phyloP scores from a whole-genome alignment of 2,113 vertebrate species.

The Corythoichthys haematopterus region DNA sequence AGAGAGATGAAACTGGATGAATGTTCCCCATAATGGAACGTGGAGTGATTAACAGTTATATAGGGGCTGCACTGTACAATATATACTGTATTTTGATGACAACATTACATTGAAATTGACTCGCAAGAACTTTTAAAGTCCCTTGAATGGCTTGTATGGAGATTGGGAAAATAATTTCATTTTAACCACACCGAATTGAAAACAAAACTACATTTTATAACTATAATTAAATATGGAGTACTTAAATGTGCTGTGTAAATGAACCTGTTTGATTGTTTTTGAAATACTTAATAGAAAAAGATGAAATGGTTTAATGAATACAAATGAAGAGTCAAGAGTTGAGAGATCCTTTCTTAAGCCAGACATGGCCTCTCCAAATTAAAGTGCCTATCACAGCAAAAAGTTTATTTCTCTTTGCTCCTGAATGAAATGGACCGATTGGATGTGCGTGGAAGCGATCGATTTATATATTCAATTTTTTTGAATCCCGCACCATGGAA shows the following conservation, averaged over 20 bases:
- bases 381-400: too few species aligned
- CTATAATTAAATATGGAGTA: neutral
- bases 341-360: too few species aligned
- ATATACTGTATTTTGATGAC: constrained; percentile 5
- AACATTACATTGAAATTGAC: neutral
- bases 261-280: neutral
- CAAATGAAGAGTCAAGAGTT: neutral
- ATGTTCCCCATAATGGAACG: constrained; percentile 5
- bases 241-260: neutral
- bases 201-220: neutral
- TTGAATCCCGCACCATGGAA: too few species aligned
- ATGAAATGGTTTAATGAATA: neutral
- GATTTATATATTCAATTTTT: too few species aligned
- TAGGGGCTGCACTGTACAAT: neutral
- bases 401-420: too few species aligned
- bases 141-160: neutral
- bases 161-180: neutral
- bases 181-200: neutral
- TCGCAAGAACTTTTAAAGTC: neutral
- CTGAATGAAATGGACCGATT: too few species aligned
- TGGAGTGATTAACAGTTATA: constrained; percentile 10
- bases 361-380: too few species aligned
- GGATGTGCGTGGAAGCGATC: too few species aligned
- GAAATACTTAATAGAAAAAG: neutral
- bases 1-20: constrained; percentile 5